Base-by-base conservation (phyloP, 2,888 invertebrate species). In the Ornithoptera alexandrae region DNA sequence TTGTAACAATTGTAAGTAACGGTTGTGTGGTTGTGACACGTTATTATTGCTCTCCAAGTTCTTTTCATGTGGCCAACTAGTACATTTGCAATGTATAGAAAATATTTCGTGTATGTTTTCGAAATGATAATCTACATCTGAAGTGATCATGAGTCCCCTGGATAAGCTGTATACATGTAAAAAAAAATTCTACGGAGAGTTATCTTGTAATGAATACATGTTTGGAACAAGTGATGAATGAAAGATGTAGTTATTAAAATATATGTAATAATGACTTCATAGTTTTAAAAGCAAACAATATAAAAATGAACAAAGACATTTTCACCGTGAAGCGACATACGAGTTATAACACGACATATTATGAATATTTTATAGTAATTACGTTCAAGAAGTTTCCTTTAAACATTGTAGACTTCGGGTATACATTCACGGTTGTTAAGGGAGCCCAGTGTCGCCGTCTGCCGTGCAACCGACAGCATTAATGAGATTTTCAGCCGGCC, bases 401-500 rank as follows among this genome's bases (percentile, higher is more conserved):
- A 24, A 46, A 46, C 30, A 18, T 30, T 17, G 39, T 22, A 17
- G 53, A 39, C 53, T 61, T 46, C 30, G n/a, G n/a, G 12, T 62
- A 46, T 62, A 56, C 24, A 42, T 62, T 30, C 42, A 17, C 56
- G 57, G 42, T 42, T 62, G 57, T 62, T 39, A 56, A 53, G 30
- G 36, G 22, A 57, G 62, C 8, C 36, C 17, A 39, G 22, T 59
- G 62, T 24, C 62, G 22, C 57, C 17, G 50, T 17, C 50, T 18
- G 53, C 18, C 36, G 63, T 36, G 22, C 50, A 59, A 39, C n/a
- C 57, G 68, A 57, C 62, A 30, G 59, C 63, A 59, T 64, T 64
- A 64, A 53, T 36, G 68, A 68, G 39, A 36, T 56, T 64, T 68
- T 58, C 64, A 39, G 30, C 12, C 8, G n/a, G 24, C 7, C 57